phyloP scores from a whole-genome alignment of 2,888 invertebrate species.

The Apodemia duryi region DNA sequence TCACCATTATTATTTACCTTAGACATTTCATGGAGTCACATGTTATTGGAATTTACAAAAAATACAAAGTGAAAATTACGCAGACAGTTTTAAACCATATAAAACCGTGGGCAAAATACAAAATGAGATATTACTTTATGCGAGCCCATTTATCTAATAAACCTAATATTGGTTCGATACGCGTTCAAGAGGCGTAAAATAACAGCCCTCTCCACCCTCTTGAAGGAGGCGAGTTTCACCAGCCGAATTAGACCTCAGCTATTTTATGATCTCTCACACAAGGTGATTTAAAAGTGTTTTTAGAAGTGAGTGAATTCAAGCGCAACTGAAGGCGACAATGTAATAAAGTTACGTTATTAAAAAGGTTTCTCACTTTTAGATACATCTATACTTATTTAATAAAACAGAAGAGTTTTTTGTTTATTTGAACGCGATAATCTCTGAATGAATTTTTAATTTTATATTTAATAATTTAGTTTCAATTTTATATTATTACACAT shows the following conservation, averaged over 20 bases:
- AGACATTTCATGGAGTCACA: too few relatives aligned
- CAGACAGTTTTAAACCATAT: too few relatives aligned
- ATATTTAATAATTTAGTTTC: too few relatives aligned
- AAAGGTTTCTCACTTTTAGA: not conserved
- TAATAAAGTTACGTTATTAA: constrained; percentile 3
- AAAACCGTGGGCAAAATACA: too few relatives aligned
- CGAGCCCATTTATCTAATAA: constrained; percentile 73
- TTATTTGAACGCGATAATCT: too few relatives aligned
- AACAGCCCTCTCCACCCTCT: constrained; percentile 48
- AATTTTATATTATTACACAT: too few relatives aligned
- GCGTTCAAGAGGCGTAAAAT: constrained; percentile 75
- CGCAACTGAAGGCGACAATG: constrained; percentile 20
- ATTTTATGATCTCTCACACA: constrained; percentile 41
- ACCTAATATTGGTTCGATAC: constrained; percentile 76
- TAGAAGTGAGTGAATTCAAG: constrained; percentile 21
- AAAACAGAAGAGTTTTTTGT: too few relatives aligned
- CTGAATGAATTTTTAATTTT: too few relatives aligned
- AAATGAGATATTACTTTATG: constrained; percentile 40
- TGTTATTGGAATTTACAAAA: too few relatives aligned
- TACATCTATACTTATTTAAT: too few relatives aligned
- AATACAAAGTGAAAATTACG: too few relatives aligned
- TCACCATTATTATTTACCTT: too few relatives aligned
- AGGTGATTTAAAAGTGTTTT: constrained; percentile 17
- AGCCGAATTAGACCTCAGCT: constrained; percentile 45
- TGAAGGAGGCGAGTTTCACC: constrained; percentile 42